Percentiles rank a stretch among this genome's conserved stretches.
phyloP scores from a whole-genome alignment of 2,797 vertebrate genomes.

The Tympanoctomys barrerae region DNA sequence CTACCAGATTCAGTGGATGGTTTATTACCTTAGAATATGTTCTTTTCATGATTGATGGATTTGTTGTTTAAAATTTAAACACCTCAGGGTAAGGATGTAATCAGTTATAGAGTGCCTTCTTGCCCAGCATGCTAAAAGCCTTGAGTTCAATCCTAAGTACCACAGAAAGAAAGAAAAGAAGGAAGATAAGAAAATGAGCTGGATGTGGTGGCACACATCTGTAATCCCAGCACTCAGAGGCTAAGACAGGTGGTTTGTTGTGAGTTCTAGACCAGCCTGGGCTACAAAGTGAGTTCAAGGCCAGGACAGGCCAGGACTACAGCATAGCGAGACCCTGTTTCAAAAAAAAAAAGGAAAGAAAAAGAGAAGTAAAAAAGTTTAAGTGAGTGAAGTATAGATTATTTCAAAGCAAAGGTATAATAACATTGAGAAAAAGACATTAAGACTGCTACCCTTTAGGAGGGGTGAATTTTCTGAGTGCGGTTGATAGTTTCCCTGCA shows the following conservation, averaged over 20 bases:
- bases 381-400: background rate
- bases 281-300: no score
- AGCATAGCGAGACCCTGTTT: no score
- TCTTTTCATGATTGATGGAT: background rate
- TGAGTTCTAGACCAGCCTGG: no score
- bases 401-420: slow-evolving; percentile 21
- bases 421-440: background rate
- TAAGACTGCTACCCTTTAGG: background rate
- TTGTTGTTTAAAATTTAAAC: slow-evolving; percentile 21
- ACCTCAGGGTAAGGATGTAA: background rate
- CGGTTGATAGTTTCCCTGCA: background rate
- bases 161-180: background rate
- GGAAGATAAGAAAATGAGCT: no score
- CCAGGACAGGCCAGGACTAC: no score
- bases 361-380: background rate
- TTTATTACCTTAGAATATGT: slow-evolving; percentile 41
- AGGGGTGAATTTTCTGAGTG: slow-evolving; percentile 29
- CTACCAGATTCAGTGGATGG: background rate
- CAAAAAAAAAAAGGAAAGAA: background rate
- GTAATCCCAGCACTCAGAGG: no score
- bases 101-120: background rate
- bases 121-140: background rate
- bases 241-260: no score
- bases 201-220: no score
- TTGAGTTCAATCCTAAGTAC: background rate